Evolutionary conservation across 2,888 invertebrate genomes (phyloP), one percentile per base, ranked within the genome.

Genomic region (Chromoteleia sp.): DNA sequence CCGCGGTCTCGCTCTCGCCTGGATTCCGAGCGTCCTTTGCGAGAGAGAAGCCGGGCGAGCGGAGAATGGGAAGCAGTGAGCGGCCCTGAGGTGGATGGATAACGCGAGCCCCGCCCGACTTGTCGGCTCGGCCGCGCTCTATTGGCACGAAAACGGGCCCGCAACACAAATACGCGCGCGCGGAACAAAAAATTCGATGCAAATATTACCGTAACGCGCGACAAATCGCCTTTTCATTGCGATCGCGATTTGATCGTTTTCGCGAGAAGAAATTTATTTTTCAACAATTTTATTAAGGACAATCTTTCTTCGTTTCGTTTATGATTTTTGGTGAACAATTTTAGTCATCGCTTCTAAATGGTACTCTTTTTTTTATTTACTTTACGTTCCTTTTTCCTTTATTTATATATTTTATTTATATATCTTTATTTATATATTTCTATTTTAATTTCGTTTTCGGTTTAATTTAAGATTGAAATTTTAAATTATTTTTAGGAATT

Each of bases 11-110:
- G 58, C 59, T 75, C 61, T 21, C 61, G 33, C 70, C 59, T 65
- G 58, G 59, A 65, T 58, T 76, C 81, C 50, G 56, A 43, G 56
- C 73, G 83, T 68, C 74, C 67, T 75, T 83, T 67, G 19, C 45
- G 36, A 21, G 36, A 75, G 80, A 73, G 58, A 56, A 70, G 65
- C 58, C 70, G 65, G 76, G 33, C 82, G 81, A 83, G 84, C 82
- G 81, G 83, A 77, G 83, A 81, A 74, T 65, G 80, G 83, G 84
- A 78, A 85, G 78, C 74, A 63, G 82, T 82, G 81, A 84, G 83
- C 83, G 84, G 85, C 83, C 84, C 82, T 80, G 84, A 86, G 86
- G 85, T 86, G 83, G 85, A 87, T 84, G 85, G 85, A 86, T 86
- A 86, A 86, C 84, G 71, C 71, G 85, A 85, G 84, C 87, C 84